Percentiles rank a stretch among this genome's conserved stretches.
Conservation (phyloP, 2,113 vertebrate species). For the Sisor rabdophorus region DNA sequence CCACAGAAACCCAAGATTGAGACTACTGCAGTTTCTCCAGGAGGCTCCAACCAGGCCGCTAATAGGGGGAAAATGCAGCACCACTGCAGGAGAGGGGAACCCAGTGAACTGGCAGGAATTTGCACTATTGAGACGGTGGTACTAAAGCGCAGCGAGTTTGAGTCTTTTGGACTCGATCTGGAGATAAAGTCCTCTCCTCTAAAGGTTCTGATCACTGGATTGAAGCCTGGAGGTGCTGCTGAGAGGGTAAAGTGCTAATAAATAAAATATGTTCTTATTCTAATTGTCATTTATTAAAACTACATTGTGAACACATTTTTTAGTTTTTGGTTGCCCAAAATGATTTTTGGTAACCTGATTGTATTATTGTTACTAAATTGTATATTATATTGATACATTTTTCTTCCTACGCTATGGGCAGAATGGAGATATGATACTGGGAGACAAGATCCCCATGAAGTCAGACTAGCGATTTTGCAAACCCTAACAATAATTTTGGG, state of each 20-base stretch:
- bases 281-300: neutral
- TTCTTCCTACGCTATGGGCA: no score
- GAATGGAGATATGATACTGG: no score
- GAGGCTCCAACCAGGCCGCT: slow-evolving; percentile 38
- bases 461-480: no score
- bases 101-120: slow-evolving; percentile 47
- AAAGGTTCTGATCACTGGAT: slow-evolving; percentile 69
- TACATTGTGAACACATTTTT: no score
- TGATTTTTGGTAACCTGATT: no score
- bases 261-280: neutral
- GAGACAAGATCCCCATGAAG: no score
- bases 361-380: no score
- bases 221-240: slow-evolving; percentile 70
- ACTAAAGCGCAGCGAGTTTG: slow-evolving; percentile 64
- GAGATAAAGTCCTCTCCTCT: slow-evolving; percentile 75
- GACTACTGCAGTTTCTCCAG: neutral
- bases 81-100: slow-evolving; percentile 66
- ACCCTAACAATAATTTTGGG: no score
- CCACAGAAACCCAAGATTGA: slow-evolving; percentile 62
- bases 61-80: slow-evolving; percentile 54
- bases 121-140: slow-evolving; percentile 63
- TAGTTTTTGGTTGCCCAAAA: no score
- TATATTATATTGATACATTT: no score
- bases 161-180: slow-evolving; percentile 75
- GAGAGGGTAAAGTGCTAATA: slow-evolving; percentile 69